These are phyloP conservation scores for Theristicus caerulescens DNA, from an alignment of 2,113 vertebrate genomes.

Conservation along the genomic window DNA sequence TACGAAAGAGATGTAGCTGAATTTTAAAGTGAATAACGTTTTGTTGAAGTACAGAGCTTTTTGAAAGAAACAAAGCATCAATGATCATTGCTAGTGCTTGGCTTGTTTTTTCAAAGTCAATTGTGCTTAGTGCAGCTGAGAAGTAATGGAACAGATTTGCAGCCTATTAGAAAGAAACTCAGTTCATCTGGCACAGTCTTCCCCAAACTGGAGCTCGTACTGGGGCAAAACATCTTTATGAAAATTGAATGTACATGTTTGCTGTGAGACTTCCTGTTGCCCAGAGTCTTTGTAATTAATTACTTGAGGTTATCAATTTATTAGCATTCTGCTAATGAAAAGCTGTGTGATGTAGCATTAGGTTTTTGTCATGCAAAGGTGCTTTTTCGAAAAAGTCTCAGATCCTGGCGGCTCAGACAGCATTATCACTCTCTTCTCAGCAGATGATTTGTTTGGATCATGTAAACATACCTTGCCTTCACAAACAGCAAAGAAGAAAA, in stretches of 20 bases:
- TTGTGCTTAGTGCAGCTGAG: background rate
- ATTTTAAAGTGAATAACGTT: background rate
- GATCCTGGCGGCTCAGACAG: background rate
- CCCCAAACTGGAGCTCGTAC: background rate
- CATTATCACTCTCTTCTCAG: background rate
- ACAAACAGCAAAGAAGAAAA: background rate
- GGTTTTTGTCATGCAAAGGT: background rate
- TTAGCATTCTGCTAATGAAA: constrained; percentile 3
- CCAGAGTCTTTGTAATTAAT: background rate
- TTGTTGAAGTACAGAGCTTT: background rate
- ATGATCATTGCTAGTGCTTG: background rate
- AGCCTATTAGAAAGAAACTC: background rate
- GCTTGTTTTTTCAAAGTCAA: background rate
- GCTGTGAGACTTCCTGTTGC: background rate
- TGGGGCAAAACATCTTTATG: background rate
- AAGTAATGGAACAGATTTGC: background rate
- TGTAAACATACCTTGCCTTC: background rate
- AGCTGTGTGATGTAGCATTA: background rate
- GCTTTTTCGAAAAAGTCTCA: background rate
- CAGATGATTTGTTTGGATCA: background rate
- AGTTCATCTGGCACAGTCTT: background rate
- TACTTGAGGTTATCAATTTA: background rate
- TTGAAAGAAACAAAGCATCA: background rate
- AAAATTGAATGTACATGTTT: background rate
- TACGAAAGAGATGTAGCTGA: background rate